These are phyloP conservation scores for Eospalax fontanierii DNA, from an alignment of 2,797 vertebrate genomes.

Conservation along the genomic window DNA sequence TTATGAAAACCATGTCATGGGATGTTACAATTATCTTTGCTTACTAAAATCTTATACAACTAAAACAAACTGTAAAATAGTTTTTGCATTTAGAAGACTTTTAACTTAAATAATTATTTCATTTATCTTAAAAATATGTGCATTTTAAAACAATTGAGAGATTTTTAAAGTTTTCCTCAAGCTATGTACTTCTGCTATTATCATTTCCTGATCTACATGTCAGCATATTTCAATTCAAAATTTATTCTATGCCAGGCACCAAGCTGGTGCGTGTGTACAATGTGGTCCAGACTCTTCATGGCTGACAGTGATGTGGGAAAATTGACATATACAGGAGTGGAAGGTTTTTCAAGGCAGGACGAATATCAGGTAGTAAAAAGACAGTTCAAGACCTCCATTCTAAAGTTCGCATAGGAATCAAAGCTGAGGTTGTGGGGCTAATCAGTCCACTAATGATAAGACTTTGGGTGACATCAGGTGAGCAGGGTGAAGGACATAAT, in stretches of 20 bases:
- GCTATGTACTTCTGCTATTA: not conserved
- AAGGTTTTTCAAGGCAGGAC: not conserved
- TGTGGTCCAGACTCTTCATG: rapidly evolving
- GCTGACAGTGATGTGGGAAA: not conserved
- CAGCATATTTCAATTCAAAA: constrained; percentile 38
- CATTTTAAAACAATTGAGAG: constrained; percentile 36
- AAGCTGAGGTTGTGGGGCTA: not conserved
- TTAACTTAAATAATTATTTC: constrained; percentile 23
- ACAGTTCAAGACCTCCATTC: not conserved
- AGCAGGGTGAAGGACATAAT: not conserved
- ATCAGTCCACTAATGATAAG: not conserved
- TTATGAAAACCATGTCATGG: too few species aligned
- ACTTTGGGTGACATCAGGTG: not conserved
- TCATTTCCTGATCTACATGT: constrained; percentile 25
- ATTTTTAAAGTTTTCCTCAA: constrained; percentile 67
- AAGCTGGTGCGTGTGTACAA: not conserved
- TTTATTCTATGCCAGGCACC: not conserved
- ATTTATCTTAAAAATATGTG: not conserved
- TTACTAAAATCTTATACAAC: too few species aligned
- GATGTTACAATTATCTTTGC: too few species aligned
- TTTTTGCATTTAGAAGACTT: constrained; percentile 54
- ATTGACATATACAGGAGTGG: rapidly evolving
- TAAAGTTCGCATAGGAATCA: not conserved
- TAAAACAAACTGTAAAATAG: too few species aligned
- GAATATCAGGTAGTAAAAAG: not conserved